Conservation (phyloP, 2,113 vertebrate genomes). For the Trachemys scripta region DNA sequence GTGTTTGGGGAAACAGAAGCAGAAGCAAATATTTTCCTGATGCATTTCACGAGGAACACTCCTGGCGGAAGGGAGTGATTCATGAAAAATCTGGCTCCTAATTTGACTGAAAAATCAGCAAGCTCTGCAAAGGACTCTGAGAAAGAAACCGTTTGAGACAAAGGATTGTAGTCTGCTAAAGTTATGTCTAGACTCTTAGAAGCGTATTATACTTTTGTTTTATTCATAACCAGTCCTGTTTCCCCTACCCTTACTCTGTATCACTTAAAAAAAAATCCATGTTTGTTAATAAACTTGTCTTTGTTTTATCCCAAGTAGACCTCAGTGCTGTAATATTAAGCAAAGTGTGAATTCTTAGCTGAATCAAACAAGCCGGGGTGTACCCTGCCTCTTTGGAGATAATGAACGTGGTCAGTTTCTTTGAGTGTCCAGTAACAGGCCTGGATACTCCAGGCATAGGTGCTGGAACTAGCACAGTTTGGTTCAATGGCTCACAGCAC, state of each 20-base stretch:
- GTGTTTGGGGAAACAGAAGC: neutral
- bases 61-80: neutral
- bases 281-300: neutral
- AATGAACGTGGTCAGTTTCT: no score
- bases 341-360: neutral
- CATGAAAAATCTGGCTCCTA: neutral
- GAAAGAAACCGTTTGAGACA: neutral
- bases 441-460: no score
- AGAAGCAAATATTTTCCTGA: neutral
- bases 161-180: neutral
- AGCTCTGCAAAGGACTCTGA: neutral
- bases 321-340: neutral
- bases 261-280: neutral
- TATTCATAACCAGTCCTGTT: neutral
- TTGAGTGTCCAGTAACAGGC: no score
- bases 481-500: no score
- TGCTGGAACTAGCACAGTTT: no score
- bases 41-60: neutral
- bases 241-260: neutral
- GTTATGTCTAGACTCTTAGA: neutral
- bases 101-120: neutral
- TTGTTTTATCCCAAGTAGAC: neutral
- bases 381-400: no score
- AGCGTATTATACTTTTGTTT: neutral
- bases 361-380: neutral